Evolutionary conservation across 2,888 invertebrate species (phyloP), one percentile per base, ranked within the genome.

Genomic region (Nasonovia ribisnigri): DNA sequence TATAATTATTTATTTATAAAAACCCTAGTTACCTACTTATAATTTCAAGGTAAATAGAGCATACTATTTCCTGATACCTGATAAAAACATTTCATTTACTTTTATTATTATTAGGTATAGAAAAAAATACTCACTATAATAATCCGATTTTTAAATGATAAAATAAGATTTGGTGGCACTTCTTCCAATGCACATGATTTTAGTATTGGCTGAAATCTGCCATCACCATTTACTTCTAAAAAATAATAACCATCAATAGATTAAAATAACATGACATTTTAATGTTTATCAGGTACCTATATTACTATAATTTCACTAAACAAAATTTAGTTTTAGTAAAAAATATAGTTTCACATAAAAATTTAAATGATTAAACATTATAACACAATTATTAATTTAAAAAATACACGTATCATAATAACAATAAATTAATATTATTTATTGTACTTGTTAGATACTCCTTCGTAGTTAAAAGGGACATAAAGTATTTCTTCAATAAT

Each of bases 131-230:
- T 97, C 96, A 97, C 97, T 95, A 96, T 96, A 94, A 98, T 97
- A 92, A 97, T 97, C 94, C 97, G 97, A 95, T 98, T 98, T 95
- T 97, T 97, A 96, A 97, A 98, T 94, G 97, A 97, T 95, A 98
- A 96, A 94, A 97, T 96, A 95, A 98, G 96, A 95, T 97, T 96
- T 13, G 97, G 97, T 95, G 97, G 97, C 95, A 97, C 97, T 95
- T 97, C 97, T 95, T 97, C 97, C 95, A 97, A 97, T 94, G 97
- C 96, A 95, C 98, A 98, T 95, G 97, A 97, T 94, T 97, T 96
- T 94, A 98, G 96, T 95, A 98, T 96, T 43, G 98, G 98, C 95
- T 98, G 97, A 96, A 97, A 98, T 95, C 91, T 91, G 54, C 94
- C 94, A 86, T 94, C 94, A 3, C 91, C 91, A n/a, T 94, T 93